Evolutionary conservation across 2,113 vertebrate genomes (phyloP).

Genomic region (Elachura formosa): DNA sequence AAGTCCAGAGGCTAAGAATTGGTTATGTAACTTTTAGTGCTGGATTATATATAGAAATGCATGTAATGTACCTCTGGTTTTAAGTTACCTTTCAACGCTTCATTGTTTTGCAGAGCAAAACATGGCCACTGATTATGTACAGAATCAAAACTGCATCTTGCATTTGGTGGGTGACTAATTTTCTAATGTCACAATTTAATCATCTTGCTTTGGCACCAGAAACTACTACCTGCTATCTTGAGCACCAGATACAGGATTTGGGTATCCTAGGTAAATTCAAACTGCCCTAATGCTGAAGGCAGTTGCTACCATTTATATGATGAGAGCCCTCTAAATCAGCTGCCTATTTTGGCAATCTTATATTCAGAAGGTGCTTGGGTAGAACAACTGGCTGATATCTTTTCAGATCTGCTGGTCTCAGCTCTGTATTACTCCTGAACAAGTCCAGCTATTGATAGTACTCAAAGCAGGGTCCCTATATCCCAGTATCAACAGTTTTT

Average conservation of each 20-base stretch:
- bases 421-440: not conserved
- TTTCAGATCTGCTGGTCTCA: not conserved
- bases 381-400: not conserved
- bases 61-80: not conserved
- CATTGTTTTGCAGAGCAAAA: not conserved
- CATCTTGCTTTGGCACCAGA: not conserved
- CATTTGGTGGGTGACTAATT: not conserved
- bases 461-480: not conserved
- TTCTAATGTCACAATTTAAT: not conserved
- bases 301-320: not conserved
- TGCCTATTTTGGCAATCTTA: not conserved
- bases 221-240: not conserved
- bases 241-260: not conserved
- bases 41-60: not conserved
- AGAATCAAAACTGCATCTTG: not conserved
- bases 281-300: not conserved
- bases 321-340: not conserved
- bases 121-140: not conserved
- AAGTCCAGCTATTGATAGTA: not conserved
- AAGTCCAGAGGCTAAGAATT: not conserved
- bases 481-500: fast-evolving
- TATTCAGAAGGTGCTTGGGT: not conserved
- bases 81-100: not conserved
- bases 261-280: not conserved
- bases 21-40: not conserved